A percentile compares a stretch with the other conserved stretches of the same genome.
Conservation (phyloP, 2,888 invertebrate genomes). For the Tillus elongatus region DNA sequence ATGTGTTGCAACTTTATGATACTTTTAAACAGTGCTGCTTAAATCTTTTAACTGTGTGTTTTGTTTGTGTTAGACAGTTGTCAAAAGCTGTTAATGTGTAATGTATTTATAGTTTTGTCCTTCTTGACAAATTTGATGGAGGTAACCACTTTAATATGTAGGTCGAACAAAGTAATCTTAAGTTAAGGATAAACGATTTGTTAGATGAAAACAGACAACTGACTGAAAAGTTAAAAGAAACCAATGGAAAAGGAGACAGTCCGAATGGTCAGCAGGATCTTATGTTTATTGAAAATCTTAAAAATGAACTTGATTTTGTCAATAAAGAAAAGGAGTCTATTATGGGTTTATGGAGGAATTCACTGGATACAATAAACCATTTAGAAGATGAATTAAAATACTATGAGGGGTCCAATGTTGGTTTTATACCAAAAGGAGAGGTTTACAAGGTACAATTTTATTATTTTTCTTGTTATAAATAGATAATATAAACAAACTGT, state of each 20-base stretch:
- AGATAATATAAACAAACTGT: no score
- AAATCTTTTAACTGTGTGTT: no score
- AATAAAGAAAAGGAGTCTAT: slow-evolving; percentile 56
- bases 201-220: slow-evolving; percentile 27
- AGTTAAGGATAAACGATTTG: slow-evolving; percentile 19
- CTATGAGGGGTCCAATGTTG: slow-evolving; percentile 37
- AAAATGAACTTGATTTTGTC: slow-evolving; percentile 24
- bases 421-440: slow-evolving; percentile 32
- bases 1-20: no score
- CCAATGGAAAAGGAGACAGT: slow-evolving; percentile 6
- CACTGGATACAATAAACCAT: slow-evolving; percentile 55
- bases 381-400: slow-evolving; percentile 58
- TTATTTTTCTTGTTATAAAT: slow-evolving; percentile 7
- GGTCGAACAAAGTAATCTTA: slow-evolving; percentile 24
- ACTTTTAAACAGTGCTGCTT: no score
- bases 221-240: slow-evolving; percentile 17
- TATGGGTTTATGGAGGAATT: slow-evolving; percentile 56
- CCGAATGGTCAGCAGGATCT: no score
- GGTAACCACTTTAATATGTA: no score
- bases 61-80: no score
- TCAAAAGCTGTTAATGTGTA: no score
- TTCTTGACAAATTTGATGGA: no score
- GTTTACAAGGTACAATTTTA: slow-evolving; percentile 25
- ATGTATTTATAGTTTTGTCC: no score
- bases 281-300: slow-evolving; percentile 28